A percentile compares a stretch with the other conserved stretches of the same genome.
Conservation (phyloP, 2,797 vertebrate genomes). For the Pempheris klunzingeri region DNA sequence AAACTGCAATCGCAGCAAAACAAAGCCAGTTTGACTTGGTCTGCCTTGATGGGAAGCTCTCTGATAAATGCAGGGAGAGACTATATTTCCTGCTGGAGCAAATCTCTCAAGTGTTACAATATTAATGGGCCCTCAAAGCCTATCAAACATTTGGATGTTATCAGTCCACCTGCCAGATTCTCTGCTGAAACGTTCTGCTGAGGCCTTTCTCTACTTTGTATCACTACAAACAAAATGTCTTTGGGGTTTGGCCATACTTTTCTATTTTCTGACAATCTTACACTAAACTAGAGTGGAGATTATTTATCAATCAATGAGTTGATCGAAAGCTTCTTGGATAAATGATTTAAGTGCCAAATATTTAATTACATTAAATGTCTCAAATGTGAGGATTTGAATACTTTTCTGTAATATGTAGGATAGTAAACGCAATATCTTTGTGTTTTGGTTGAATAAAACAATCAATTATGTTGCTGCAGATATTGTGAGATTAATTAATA, state of each 20-base stretch:
- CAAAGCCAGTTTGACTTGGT: conserved; percentile 61
- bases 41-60: conserved; percentile 62
- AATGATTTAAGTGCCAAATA: background rate
- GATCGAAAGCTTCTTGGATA: background rate
- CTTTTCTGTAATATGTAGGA: background rate
- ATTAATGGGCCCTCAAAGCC: conserved; percentile 61
- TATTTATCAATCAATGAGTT: background rate
- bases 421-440: background rate
- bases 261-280: background rate
- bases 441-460: background rate
- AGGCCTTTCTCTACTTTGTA: background rate
- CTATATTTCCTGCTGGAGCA: conserved; percentile 53
- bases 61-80: conserved; percentile 62
- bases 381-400: background rate
- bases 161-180: conserved; percentile 30
- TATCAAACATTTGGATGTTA: conserved; percentile 53
- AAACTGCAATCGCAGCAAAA: conserved; percentile 74
- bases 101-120: conserved; percentile 61
- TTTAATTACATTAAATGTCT: background rate
- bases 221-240: conserved; percentile 1
- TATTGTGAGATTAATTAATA: conserved; percentile 2
- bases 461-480: background rate
- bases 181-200: conserved; percentile 6
- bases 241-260: background rate
- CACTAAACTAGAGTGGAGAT: background rate